phyloP scores from a whole-genome alignment of 1,140 invertebrate species.

The Drosophila pandora region DNA sequence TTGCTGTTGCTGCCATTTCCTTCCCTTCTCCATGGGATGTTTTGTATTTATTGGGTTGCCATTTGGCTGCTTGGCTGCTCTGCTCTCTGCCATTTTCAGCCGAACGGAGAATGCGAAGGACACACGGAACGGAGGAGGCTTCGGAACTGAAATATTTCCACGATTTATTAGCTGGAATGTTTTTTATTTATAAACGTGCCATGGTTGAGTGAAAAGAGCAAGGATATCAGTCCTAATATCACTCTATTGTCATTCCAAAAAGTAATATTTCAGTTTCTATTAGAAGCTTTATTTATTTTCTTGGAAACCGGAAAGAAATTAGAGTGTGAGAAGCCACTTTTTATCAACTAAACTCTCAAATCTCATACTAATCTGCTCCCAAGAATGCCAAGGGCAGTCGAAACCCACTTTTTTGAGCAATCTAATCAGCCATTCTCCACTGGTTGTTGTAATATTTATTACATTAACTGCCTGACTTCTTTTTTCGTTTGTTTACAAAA shows the following conservation, averaged over 20 bases:
- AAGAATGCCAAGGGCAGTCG: conserved; percentile 32
- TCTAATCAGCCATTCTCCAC: conserved; percentile 23
- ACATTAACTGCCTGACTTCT: conserved; percentile 10
- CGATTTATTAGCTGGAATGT: conserved; percentile 33
- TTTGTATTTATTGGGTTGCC: conserved; percentile 28
- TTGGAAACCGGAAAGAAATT: neutral
- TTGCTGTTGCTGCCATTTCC: conserved; percentile 21
- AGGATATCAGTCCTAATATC: conserved; percentile 3
- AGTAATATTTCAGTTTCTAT: neutral
- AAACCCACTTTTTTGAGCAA: conserved; percentile 12
- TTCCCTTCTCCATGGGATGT: conserved; percentile 15
- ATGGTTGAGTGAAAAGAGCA: conserved; percentile 7
- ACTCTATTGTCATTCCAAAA: neutral
- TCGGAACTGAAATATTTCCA: conserved; percentile 44
- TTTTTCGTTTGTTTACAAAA: conserved; percentile 45
- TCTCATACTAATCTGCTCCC: conserved; percentile 5
- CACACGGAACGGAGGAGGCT: conserved; percentile 21
- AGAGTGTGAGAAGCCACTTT: neutral
- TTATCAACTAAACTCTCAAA: neutral
- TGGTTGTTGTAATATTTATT: conserved; percentile 47
- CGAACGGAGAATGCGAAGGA: conserved; percentile 46
- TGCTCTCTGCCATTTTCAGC: conserved; percentile 41
- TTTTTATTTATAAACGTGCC: neutral
- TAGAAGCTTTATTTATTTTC: neutral
- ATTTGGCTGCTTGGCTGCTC: conserved; percentile 13